Evolutionary conservation across 2,113 vertebrate species (phyloP), one percentile per base, ranked within the genome.

Genomic region (Pseudorhombus dupliciocellatus): DNA sequence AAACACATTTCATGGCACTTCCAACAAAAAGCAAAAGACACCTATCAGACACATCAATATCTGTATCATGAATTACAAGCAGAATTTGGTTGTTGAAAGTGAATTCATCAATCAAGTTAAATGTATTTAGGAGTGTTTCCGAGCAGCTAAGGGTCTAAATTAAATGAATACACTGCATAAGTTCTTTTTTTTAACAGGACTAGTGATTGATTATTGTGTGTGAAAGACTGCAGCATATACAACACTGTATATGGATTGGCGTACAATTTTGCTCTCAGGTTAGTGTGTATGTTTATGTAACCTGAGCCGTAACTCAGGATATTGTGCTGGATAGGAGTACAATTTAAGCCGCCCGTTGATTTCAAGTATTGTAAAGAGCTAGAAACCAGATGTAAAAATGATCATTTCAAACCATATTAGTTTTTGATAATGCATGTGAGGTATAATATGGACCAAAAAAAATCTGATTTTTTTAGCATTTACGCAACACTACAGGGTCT

Each of bases 241-340:
- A 79, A 21, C 75, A 79, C 56, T 84, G 83, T 88, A 80, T 81
- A 88, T 88, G 79, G 79, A 85, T 64, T 81, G 81, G 86, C 84
- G 80, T 84, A 87, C 65, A 75, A 63, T 84, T 85, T 87, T 92
- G 80, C 84, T 86, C 87, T 92, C 91, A 93, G 91, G 91, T 89
- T 91, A 85, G 83, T 89, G 71, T 89, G 83, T 88, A 57, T 85
- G 84, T 90, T 84, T 83, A 50, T 87, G 75, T 83, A 63, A 73
- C 89, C 89, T 90, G 91, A 89, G 91, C 60, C 22, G 42, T 54
- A 75, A 76, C 88, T 91, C 89, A 92, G 89, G 87, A 84, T 77
- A 81, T 73, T 79, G 73, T 77, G 80, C 73, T 82, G 70, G 70
- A 80, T 69, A 84, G 50, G 60, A 79, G 52, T 73, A 73, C 40